phyloP scores from a whole-genome alignment of 2,113 vertebrate genomes.

The Shinisaurus crocodilurus region DNA sequence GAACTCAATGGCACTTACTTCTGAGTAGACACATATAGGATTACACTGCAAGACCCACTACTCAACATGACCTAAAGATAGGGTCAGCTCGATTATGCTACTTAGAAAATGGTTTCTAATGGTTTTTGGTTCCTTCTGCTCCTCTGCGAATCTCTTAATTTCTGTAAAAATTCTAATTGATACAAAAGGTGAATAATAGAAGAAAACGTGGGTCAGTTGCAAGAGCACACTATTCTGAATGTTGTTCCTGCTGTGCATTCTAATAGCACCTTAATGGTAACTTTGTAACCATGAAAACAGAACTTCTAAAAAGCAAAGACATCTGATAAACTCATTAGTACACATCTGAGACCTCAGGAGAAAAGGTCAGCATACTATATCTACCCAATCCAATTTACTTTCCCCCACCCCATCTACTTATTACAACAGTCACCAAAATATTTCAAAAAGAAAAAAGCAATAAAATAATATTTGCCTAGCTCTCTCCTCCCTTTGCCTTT shows the following conservation, averaged over 20 bases:
- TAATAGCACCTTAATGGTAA: not conserved
- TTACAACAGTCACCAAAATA: not conserved
- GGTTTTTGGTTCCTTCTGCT: not conserved
- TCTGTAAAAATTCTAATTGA: not conserved
- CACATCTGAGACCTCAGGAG: not conserved
- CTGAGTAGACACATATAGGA: not conserved
- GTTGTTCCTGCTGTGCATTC: not conserved
- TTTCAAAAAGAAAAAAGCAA: not conserved
- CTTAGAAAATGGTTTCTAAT: not conserved
- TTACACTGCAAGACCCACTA: not conserved
- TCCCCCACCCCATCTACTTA: not conserved
- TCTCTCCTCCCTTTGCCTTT: not conserved
- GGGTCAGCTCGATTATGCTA: too few relatives aligned
- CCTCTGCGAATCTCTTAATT: not conserved
- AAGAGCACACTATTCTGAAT: not conserved
- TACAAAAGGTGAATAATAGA: conserved; percentile 21
- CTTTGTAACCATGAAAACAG: not conserved
- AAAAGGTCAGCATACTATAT: not conserved
- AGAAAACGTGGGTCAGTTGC: not conserved
- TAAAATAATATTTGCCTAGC: not conserved
- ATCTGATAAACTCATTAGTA: conserved; percentile 9
- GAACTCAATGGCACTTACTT: not conserved
- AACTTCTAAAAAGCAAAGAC: not conserved
- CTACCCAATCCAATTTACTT: not conserved
- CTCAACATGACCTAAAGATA: not conserved